phyloP scores from a whole-genome alignment of 2,113 vertebrate genomes.

The Tiliqua scincoides region DNA sequence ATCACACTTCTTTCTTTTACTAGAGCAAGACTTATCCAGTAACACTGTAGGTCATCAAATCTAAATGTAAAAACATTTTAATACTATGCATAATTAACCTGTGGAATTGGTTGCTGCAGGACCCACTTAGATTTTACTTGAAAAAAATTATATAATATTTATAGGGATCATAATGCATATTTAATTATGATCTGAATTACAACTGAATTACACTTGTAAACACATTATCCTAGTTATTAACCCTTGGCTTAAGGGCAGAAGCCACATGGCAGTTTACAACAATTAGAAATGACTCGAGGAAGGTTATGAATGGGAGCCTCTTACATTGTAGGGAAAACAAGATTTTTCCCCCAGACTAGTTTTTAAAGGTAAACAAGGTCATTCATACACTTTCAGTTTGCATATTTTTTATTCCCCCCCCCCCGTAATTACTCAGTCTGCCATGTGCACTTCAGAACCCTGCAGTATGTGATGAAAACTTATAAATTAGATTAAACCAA shows the following conservation, averaged over 20 bases:
- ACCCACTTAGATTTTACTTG: neutral
- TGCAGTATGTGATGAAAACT: neutral
- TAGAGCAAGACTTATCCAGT: neutral
- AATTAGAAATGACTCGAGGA: neutral
- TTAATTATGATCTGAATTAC: slow-evolving; percentile 14
- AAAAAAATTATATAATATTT: slow-evolving; percentile 1
- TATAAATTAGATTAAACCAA: neutral
- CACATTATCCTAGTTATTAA: slow-evolving; percentile 4
- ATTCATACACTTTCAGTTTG: neutral
- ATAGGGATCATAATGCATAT: slow-evolving; percentile 5
- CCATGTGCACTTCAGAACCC: accelerated
- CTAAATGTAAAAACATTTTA: slow-evolving; percentile 1
- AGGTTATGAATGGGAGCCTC: neutral
- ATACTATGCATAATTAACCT: slow-evolving; percentile 9
- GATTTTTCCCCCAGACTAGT: neutral
- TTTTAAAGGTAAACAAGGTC: neutral
- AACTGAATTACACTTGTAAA: slow-evolving; percentile 14
- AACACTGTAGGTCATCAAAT: neutral
- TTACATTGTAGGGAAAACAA: neutral
- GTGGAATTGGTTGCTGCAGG: slow-evolving; percentile 3
- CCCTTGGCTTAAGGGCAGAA: slow-evolving; percentile 13
- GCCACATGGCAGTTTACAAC: neutral
- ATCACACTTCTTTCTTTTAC: neutral
- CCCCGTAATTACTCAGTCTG: neutral
- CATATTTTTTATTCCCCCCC: neutral